Evolutionary conservation across 2,113 vertebrate species (phyloP).

Genomic region (Percopsis transmontana): DNA sequence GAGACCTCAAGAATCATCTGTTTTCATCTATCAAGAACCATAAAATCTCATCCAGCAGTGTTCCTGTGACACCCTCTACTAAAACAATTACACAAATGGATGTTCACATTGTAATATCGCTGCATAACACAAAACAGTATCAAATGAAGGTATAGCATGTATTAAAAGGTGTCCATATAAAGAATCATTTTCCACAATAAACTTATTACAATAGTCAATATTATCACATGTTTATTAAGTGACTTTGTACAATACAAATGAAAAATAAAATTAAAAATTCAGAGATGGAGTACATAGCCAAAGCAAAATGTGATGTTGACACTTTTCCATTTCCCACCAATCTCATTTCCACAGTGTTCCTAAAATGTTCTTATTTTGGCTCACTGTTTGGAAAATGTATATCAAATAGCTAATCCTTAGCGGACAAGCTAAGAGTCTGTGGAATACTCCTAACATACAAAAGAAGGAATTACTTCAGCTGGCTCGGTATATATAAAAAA

Average conservation of each 20-base stretch:
- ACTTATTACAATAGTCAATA: slow-evolving; percentile 37
- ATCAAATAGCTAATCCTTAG: slow-evolving; percentile 56
- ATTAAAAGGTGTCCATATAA: not conserved
- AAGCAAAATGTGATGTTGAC: slow-evolving; percentile 86
- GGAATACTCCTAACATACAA: slow-evolving; percentile 67
- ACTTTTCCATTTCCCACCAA: slow-evolving; percentile 81
- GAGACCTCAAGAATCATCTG: not conserved
- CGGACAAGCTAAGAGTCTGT: slow-evolving; percentile 77
- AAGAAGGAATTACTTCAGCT: slow-evolving; percentile 88
- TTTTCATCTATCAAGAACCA: too few species aligned
- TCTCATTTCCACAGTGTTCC: slow-evolving; percentile 50
- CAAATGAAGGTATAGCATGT: not conserved
- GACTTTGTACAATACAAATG: slow-evolving; percentile 99
- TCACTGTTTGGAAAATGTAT: slow-evolving; percentile 33
- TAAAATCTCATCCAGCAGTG: too few species aligned
- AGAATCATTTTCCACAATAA: slow-evolving; percentile 21
- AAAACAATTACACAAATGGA: not conserved
- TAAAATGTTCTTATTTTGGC: slow-evolving; percentile 36
- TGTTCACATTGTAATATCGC: not conserved
- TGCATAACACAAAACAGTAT: not conserved
- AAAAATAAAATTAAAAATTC: slow-evolving; percentile 89
- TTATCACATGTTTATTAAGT: slow-evolving; percentile 99
- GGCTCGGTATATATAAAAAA: slow-evolving; percentile 86
- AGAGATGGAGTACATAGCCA: slow-evolving; percentile 96
- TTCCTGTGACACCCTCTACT: too few species aligned